Conservation (phyloP, 2,888 invertebrate species). For the Monochamus alternatus region DNA sequence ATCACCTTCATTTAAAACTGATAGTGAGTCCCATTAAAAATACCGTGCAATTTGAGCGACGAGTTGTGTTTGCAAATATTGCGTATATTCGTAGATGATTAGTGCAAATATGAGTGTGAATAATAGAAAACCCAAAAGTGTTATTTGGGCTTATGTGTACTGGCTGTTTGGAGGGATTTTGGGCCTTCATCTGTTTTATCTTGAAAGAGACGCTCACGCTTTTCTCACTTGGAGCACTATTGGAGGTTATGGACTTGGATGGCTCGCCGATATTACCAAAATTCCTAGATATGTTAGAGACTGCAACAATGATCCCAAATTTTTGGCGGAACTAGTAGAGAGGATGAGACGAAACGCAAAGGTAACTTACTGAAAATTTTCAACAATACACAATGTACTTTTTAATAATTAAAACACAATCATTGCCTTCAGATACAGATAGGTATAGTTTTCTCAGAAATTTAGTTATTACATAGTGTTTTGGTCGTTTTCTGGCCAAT, state of each 20-base stretch:
- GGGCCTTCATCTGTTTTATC: slow-evolving; percentile 93
- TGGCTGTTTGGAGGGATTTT: slow-evolving; percentile 93
- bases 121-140: slow-evolving; percentile 71
- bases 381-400: background rate
- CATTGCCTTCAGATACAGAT: no score
- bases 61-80: slow-evolving; percentile 42
- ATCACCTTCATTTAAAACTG: slow-evolving; percentile 2
- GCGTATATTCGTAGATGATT: slow-evolving; percentile 29
- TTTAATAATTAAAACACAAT: background rate
- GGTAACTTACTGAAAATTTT: slow-evolving; percentile 69
- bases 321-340: slow-evolving; percentile 77
- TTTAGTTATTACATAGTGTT: no score
- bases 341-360: slow-evolving; percentile 78
- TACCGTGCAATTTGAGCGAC: slow-evolving; percentile 22
- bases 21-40: slow-evolving; percentile 16
- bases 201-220: slow-evolving; percentile 90
- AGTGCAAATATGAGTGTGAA: slow-evolving; percentile 34
- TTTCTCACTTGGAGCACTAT: slow-evolving; percentile 92
- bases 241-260: slow-evolving; percentile 91
- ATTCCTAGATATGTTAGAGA: slow-evolving; percentile 91
- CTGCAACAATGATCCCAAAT: slow-evolving; percentile 82
- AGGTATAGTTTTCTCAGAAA: no score
- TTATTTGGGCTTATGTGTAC: slow-evolving; percentile 83
- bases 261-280: slow-evolving; percentile 88
- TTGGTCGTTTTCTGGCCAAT: no score